phyloP scores from a whole-genome alignment of 2,888 invertebrate species.

The Chalcosyrphus nemorum region DNA sequence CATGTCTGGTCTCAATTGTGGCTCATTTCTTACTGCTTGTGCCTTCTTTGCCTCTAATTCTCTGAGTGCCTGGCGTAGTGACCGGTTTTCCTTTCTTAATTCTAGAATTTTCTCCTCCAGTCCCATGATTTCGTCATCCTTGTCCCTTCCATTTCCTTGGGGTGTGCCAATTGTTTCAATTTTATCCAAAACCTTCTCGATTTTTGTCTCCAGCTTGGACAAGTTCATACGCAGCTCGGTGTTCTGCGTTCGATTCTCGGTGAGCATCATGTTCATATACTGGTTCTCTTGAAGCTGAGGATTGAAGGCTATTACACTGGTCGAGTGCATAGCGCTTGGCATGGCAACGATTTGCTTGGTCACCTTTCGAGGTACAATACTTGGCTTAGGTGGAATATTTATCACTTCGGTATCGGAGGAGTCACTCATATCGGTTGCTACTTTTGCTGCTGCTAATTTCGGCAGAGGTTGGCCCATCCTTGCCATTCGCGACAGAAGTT shows the following conservation, averaged over 20 bases:
- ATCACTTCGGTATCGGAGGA: conserved; percentile 82
- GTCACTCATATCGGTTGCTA: conserved; percentile 80
- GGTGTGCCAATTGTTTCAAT: conserved; percentile 76
- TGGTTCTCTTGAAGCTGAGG: conserved; percentile 78
- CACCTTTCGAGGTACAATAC: conserved; percentile 67
- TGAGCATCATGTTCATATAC: conserved; percentile 83
- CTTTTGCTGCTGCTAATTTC: conserved; percentile 75
- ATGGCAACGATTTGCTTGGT: conserved; percentile 27
- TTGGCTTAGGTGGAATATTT: conserved; percentile 67
- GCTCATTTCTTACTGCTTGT: background rate
- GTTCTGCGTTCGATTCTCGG: conserved; percentile 86
- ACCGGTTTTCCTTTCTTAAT: conserved; percentile 79
- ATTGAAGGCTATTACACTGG: conserved; percentile 43
- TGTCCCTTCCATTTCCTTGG: conserved; percentile 39
- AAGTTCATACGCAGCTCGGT: conserved; percentile 86
- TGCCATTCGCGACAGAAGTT: conserved; percentile 83
- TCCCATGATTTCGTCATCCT: conserved; percentile 77
- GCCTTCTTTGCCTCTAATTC: conserved; percentile 10
- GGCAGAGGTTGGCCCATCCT: conserved; percentile 84
- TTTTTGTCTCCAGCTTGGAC: conserved; percentile 85
- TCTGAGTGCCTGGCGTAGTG: conserved; percentile 75
- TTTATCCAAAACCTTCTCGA: conserved; percentile 85
- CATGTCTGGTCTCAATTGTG: conserved; percentile 38
- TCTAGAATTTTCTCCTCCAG: conserved; percentile 80
- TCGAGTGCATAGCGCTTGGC: conserved; percentile 18